Conservation (phyloP, 2,797 vertebrate species). For the Darevskia mixta region DNA sequence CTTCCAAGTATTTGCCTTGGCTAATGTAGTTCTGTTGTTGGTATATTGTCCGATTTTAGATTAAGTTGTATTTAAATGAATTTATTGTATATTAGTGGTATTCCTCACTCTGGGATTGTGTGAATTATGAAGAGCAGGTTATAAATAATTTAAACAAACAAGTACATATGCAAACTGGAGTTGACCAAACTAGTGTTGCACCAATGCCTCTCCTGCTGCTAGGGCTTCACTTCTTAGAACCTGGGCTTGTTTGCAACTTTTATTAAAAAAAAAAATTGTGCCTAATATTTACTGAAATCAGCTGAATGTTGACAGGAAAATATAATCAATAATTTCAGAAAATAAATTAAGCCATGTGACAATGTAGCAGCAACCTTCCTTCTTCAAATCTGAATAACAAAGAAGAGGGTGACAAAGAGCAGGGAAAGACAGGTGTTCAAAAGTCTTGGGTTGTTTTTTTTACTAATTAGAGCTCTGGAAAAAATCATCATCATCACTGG, state of each 20-base stretch:
- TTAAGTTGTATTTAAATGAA: too few relatives aligned
- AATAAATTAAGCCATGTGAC: constrained; percentile 30
- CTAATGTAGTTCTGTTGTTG: too few relatives aligned
- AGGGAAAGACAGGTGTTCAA: constrained; percentile 25
- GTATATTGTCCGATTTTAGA: too few relatives aligned
- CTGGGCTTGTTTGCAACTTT: not conserved
- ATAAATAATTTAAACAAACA: too few relatives aligned
- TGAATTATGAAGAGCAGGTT: too few relatives aligned
- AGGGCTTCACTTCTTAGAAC: not conserved
- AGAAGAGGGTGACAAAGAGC: constrained; percentile 40
- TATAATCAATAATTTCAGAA: constrained; percentile 20
- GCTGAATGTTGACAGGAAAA: constrained; percentile 34
- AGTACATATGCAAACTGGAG: not conserved
- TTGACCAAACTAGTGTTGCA: not conserved
- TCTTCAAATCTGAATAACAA: constrained; percentile 41
- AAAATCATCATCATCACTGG: not conserved
- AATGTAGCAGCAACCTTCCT: constrained; percentile 18
- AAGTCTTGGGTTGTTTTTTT: constrained; percentile 25
- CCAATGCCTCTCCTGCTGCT: not conserved
- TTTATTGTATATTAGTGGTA: too few relatives aligned
- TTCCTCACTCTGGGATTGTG: too few relatives aligned
- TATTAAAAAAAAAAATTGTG: not conserved
- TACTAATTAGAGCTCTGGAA: constrained; percentile 32
- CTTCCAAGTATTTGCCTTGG: too few relatives aligned
- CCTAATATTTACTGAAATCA: not conserved